Base-by-base conservation (phyloP, 2,113 vertebrate genomes). In the Serilophus lunatus region DNA sequence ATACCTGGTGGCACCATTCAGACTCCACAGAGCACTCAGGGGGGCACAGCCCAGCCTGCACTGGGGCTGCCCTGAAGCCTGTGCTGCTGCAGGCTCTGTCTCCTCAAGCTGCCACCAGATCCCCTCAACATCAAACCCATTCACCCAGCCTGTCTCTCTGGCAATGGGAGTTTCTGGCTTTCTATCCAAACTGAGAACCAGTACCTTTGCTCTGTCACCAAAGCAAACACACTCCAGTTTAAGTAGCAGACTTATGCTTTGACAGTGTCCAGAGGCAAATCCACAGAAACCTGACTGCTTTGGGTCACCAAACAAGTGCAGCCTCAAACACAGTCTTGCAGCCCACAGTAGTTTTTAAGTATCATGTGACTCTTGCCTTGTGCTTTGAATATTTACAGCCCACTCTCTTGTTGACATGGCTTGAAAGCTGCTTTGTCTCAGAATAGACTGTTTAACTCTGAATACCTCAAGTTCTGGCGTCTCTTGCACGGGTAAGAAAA, bases 1-100 rank as follows among this genome's bases (percentile, higher is more conserved):
- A 66, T 68, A 35, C n/a, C 0, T 0, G 6, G n/a, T 15, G 24
- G 54, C 20, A 40, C 42, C 0, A 0, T 7, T n/a, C 28, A 50
- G 28, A 61, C 18, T 76, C 40, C 5, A 0, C 50, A 5, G 36
- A 80, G 47, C 23, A 6, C 40, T 19, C 13, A 0, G 42, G 25
- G n/a, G 12, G 82, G 18, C 81, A 56, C 53, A 38, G n/a, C 22
- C 49, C 23, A 15, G 18, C 23, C 18, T 2, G 25, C 50, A 7
- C 4, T 1, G 11, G 16, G 24, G 80, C 18, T 2, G 25, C 50
- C 8, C 4, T 1, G 11, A 17, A 26, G 80, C 57, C 72, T 15
- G 12, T 6, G 36, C 36, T 72, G 61, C 18, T 0, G 49, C 44
- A 60, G 63, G 51, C 33, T n/a, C n/a, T n/a, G n/a, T n/a, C n/a